Percentiles rank a stretch among this genome's conserved stretches.
These are phyloP conservation scores for Polietes domitor DNA, from an alignment of 2,888 invertebrate species.

Conservation along the genomic window DNA sequence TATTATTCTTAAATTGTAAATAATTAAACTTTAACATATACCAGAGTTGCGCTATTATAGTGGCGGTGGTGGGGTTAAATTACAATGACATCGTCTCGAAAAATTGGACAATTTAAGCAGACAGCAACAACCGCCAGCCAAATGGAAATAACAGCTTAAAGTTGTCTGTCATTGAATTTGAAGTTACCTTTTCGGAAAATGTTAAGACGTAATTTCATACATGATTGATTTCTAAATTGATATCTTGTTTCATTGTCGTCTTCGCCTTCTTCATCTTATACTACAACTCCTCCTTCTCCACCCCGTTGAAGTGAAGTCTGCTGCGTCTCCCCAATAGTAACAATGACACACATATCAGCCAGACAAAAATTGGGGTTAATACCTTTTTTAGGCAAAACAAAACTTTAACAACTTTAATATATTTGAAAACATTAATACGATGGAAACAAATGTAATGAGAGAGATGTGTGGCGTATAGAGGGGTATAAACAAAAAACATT, in stretches of 20 bases:
- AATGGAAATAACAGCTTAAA: neutral
- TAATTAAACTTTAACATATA: constrained; percentile 9
- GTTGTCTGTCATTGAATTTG: constrained; percentile 47
- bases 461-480: neutral
- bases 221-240: constrained; percentile 58
- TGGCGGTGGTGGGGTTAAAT: constrained; percentile 12
- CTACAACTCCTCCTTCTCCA: neutral
- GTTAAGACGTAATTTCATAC: constrained; percentile 58
- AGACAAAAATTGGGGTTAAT: constrained; percentile 49
- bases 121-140: constrained; percentile 4
- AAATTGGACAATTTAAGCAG: constrained; percentile 19
- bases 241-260: constrained; percentile 24
- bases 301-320: too few species aligned
- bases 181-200: constrained; percentile 34
- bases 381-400: constrained; percentile 8
- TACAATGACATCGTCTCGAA: constrained; percentile 31
- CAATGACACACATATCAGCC: constrained; percentile 32
- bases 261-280: neutral
- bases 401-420: neutral
- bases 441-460: neutral
- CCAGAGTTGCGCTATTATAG: neutral
- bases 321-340: too few species aligned
- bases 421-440: neutral
- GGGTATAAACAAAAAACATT: neutral
- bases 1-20: constrained; percentile 2